phyloP scores from a whole-genome alignment of 1,140 invertebrate species.

The Atta colombica region DNA sequence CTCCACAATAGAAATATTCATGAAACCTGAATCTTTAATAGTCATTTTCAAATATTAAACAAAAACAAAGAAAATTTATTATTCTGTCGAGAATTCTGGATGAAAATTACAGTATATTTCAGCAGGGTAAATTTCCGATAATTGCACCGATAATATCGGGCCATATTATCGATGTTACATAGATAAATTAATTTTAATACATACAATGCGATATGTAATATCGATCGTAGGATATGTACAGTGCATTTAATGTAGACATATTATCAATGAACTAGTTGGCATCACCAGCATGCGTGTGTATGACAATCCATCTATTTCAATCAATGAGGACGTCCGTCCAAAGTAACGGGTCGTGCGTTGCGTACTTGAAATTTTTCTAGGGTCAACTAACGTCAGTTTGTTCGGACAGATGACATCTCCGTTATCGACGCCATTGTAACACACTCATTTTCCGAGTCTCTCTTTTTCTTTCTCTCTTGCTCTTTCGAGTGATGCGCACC shows the following conservation, averaged over 20 bases:
- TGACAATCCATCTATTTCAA: slow-evolving; percentile 56
- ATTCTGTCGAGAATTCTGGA: background rate
- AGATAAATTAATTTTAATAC: slow-evolving; percentile 30
- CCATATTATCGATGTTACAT: slow-evolving; percentile 18
- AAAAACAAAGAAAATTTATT: background rate
- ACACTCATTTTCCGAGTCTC: slow-evolving; percentile 48
- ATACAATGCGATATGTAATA: background rate
- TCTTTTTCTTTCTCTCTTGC: slow-evolving; percentile 5
- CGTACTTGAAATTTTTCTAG: slow-evolving; percentile 60
- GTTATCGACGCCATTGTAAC: slow-evolving; percentile 59
- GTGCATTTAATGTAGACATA: slow-evolving; percentile 30
- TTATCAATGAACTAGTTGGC: slow-evolving; percentile 52
- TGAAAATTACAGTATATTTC: background rate
- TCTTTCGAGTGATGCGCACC: slow-evolving; percentile 20
- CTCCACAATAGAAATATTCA: background rate
- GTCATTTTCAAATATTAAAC: background rate
- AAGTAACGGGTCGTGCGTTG: slow-evolving; percentile 52
- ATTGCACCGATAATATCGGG: slow-evolving; percentile 6
- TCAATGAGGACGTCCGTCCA: slow-evolving; percentile 42
- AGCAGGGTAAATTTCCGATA: background rate
- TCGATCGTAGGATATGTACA: background rate
- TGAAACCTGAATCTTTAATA: background rate
- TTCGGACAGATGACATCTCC: slow-evolving; percentile 58
- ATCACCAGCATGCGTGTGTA: slow-evolving; percentile 7
- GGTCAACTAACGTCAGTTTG: slow-evolving; percentile 57